Base-by-base conservation (phyloP, 2,113 vertebrate species). In the Myxocyprinus asiaticus region DNA sequence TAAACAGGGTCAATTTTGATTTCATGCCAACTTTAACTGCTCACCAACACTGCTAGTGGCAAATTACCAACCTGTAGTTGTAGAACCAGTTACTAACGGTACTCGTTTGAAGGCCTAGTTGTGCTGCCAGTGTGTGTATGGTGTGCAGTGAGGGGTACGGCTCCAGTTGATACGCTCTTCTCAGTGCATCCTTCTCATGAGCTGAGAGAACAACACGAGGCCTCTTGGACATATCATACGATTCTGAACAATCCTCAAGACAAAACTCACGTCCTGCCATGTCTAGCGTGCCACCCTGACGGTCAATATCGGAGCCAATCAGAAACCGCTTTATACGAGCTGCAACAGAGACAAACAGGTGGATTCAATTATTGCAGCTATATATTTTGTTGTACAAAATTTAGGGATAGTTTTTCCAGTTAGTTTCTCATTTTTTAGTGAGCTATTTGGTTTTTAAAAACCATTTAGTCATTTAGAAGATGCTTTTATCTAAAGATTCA, bases 11-110 rank as follows among this genome's bases (percentile, higher is more conserved):
- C n/a, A n/a, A n/a, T n/a, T n/a, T n/a, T n/a, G n/a, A n/a, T n/a
- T n/a, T n/a, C n/a, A n/a, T n/a, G n/a, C n/a, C n/a, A n/a, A 33
- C 22, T 33, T 33, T 33, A 33, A 33, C 22, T 33, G 22, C 22
- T 33, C 22, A 33, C 22, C 22, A 33, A 33, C 22, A 1, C 22
- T 33, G 22, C 1, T 33, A 33, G 22, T 33, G 22, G 22, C 22
- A 33, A 33, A 33, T 53, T 11, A 83, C 89, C 88, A 84, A 95
- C 97, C 97, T 97, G 94, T 99, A 97, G 90, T 99, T 99, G 88
- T 98, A 97, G 90, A 99, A 99, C 97, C 97, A 99, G 91, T 98
- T 98, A 92, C 98, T 97, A 88, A 99, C 96, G 0, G 97, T 99
- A 92, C 96, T 98, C 80, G 95, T 97, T 87, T 96, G 96, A 75